Base-by-base conservation (phyloP, 2,113 vertebrate genomes). In the Narcine bancroftii region DNA sequence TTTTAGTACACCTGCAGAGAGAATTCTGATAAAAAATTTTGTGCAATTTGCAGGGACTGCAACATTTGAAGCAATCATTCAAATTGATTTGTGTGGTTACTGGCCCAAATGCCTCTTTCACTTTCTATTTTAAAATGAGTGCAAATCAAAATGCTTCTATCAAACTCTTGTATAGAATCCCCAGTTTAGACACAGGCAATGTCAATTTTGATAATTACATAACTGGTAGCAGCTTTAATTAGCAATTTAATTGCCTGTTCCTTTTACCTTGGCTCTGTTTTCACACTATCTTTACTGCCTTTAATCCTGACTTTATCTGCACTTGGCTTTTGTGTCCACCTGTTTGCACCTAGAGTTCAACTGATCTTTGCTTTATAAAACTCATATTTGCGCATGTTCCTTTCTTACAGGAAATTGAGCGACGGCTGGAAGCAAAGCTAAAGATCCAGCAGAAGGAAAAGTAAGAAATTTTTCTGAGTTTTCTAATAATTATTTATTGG, bases 341-440 rank as follows among this genome's bases (percentile, higher is more conserved):
- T 69, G 53, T 47, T 29, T 53, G 26, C 39, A 26, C 63, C 65
- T 33, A 63, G 42, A 45, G 36, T 91, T 91, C 42, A 45, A 50
- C 36, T 69, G 39, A 69, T 47, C 33, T 69, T 91, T 45, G 60
- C 26, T 66, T 69, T 66, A 66, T 21, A 33, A 24, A 11, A 65
- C 3, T 24, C 29, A 71, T 26, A 21, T 19, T 2, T 56, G 9
- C 63, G 2, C 65, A 29, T 85, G 33, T 69, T 47, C 42, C 63
- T 91, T 69, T 69, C 92, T 94, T 93, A 83, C 81, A 99, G 98
- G 98, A 99, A 96, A 99, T 99, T 97, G 98, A 99, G 94, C 97
- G 97, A 95, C 96, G 97, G 93, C 95, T 99, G 94, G 98, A 98
- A 94, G 98, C 98, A 96, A 99, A 98, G 95, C 96, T 99, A 95